phyloP scores from a whole-genome alignment of 2,113 vertebrate species.

The Sander lucioperca region DNA sequence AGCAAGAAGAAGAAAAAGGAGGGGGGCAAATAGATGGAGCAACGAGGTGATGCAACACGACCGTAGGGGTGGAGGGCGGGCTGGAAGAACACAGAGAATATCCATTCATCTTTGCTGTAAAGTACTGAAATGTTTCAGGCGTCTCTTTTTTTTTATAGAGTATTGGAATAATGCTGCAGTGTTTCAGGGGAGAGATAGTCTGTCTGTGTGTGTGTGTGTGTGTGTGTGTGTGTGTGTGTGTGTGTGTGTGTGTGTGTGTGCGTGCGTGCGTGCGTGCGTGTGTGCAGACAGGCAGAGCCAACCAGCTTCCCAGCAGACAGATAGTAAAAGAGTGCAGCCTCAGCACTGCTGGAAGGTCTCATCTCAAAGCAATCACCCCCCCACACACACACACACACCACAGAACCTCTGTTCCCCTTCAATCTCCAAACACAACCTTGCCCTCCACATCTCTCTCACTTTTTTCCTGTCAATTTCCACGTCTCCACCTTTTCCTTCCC shows the following conservation, averaged over 20 bases:
- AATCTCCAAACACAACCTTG: conserved; percentile 29
- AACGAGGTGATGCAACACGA: conserved; percentile 41
- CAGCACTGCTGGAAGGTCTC: conserved; percentile 71
- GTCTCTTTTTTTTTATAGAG: conserved; percentile 60
- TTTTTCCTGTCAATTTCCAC: background rate
- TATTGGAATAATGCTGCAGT: conserved; percentile 66
- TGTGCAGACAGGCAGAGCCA: conserved; percentile 45
- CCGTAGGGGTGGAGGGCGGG: background rate
- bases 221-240: conserved; percentile 11
- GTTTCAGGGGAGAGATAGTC: conserved; percentile 9
- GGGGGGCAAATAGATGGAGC: conserved; percentile 13
- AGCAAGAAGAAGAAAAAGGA: conserved; percentile 5
- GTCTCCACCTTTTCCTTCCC: background rate
- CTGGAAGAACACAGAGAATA: conserved; percentile 33
- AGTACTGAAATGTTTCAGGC: conserved; percentile 53
- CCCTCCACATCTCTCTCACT: conserved; percentile 10
- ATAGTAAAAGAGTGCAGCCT: conserved; percentile 72
- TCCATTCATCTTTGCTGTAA: conserved; percentile 52
- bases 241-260: conserved; percentile 3
- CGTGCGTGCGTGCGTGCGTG: background rate
- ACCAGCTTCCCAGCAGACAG: conserved; percentile 67
- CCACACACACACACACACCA: conserved; percentile 19
- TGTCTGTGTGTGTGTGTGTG: conserved; percentile 19
- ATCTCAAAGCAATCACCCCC: conserved; percentile 58
- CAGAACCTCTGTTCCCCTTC: background rate